A percentile compares a stretch with the other conserved stretches of the same genome.
These are phyloP conservation scores for Lindbergichthys nudifrons DNA, from an alignment of 2,797 vertebrate genomes.

Conservation along the genomic window DNA sequence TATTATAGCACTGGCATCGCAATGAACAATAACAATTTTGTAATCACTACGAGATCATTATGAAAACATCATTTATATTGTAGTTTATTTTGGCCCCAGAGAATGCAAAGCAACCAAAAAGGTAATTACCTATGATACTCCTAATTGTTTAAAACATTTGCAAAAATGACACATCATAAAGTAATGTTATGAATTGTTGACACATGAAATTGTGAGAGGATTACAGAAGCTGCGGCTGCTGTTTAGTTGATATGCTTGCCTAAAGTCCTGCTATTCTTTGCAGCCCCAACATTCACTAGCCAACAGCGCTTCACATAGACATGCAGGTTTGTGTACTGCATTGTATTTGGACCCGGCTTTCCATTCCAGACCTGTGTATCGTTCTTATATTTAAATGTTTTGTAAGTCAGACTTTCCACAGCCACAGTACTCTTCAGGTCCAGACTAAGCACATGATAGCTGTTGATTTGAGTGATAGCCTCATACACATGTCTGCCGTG, in stretches of 20 bases:
- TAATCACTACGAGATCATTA: conserved; percentile 29
- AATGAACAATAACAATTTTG: conserved; percentile 41
- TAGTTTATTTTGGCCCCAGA: conserved; percentile 12
- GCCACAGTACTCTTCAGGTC: conserved; percentile 35
- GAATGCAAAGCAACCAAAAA: conserved; percentile 18
- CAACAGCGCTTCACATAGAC: conserved; percentile 14
- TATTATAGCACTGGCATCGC: conserved; percentile 49
- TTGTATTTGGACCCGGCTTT: conserved; percentile 26
- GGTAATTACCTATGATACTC: conserved; percentile 3
- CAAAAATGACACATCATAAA: neutral
- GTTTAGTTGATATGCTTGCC: conserved; percentile 12
- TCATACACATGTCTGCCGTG: conserved; percentile 35
- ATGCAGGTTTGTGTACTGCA: conserved; percentile 17
- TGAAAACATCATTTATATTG: conserved; percentile 22
- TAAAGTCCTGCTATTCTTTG: conserved; percentile 19
- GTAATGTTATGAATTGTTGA: neutral
- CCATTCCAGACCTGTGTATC: conserved; percentile 47
- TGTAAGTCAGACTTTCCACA: conserved; percentile 59
- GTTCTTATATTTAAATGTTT: conserved; percentile 58
- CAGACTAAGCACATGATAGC: conserved; percentile 42
- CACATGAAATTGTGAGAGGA: neutral
- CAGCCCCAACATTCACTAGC: neutral
- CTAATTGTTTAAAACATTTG: conserved; percentile 22
- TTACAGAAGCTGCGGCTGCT: conserved; percentile 3
- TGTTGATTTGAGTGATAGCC: conserved; percentile 58